Conservation (phyloP, 2,113 vertebrate species). For the Mus musculus region GRCm39 chr9:92179501-92180000, state of each 20-base stretch:
- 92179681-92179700: neutral
- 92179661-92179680: slow-evolving; percentile 16
- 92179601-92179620: neutral
- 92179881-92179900: slow-evolving; percentile 18
- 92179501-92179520: neutral
- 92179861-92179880: neutral
- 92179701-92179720: slow-evolving; percentile 47
- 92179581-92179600: slow-evolving; percentile 17
- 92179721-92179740: neutral
- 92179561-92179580: neutral
- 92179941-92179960: neutral
- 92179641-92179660: neutral
- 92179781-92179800: slow-evolving; percentile 11
- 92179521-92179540: neutral
- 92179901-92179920: neutral
- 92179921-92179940: neutral
- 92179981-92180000: neutral
- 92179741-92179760: neutral
- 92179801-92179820: neutral
- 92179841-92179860: neutral
- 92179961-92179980: neutral
- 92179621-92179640: slow-evolving; percentile 17
- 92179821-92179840: neutral
- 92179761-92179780: neutral
- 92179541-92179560: neutral